Percentiles rank a stretch among this genome's conserved stretches.
phyloP scores from a whole-genome alignment of 2,113 vertebrate genomes.

The Paramormyrops kingsleyae region DNA sequence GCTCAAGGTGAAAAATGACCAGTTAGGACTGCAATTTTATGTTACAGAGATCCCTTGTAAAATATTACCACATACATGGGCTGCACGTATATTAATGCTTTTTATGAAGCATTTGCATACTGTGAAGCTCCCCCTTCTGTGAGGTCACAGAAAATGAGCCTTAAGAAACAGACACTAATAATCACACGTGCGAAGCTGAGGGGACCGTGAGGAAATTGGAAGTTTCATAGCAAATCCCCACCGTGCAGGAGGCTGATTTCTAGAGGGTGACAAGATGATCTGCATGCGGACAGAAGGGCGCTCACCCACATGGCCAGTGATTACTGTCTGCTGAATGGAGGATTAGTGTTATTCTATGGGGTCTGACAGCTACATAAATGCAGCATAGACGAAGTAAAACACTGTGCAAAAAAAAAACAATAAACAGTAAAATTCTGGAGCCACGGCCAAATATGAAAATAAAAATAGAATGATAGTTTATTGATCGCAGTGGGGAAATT shows the following conservation, averaged over 20 bases:
- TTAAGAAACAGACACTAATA: not conserved
- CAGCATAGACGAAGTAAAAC: not conserved
- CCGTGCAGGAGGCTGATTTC: not conserved
- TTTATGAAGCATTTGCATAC: constrained; percentile 75
- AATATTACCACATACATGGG: constrained; percentile 57
- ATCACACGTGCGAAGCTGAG: not conserved
- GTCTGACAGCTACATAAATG: not conserved
- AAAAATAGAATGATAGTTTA: not conserved
- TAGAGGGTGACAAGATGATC: not conserved
- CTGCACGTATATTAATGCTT: constrained; percentile 72
- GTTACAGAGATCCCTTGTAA: constrained; percentile 49
- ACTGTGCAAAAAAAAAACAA: not conserved
- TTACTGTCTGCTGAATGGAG: not conserved
- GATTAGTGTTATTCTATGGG: not conserved
- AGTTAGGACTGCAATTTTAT: constrained; percentile 47
- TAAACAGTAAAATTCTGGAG: not conserved
- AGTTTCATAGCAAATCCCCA: not conserved
- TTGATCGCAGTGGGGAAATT: not conserved
- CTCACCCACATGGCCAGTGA: not conserved
- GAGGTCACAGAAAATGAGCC: not conserved
- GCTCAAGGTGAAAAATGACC: constrained; percentile 43
- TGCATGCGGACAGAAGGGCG: not conserved
- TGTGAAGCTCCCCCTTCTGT: constrained; percentile 42
- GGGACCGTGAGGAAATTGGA: not conserved
- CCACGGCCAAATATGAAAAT: not conserved